Conservation (phyloP, 35 echinoderm and acorn worm genomes). For the Lytechinus pictus region DNA sequence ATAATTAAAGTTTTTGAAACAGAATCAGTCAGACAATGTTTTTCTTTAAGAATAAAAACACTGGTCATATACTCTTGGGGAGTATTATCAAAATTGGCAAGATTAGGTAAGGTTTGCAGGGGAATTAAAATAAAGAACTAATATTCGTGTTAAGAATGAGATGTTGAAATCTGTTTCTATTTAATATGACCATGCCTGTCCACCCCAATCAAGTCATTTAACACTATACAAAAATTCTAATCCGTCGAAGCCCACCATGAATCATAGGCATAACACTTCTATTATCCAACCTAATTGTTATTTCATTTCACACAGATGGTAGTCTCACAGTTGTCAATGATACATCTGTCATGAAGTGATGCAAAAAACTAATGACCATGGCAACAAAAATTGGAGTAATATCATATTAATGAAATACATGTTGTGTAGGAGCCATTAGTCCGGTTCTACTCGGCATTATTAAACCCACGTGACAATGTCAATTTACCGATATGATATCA, state of each 20-base stretch:
- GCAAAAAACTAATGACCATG: slow-evolving; percentile 12
- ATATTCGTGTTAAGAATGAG: neutral
- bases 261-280: neutral
- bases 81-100: neutral
- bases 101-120: neutral
- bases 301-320: neutral
- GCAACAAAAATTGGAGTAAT: neutral
- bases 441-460: neutral
- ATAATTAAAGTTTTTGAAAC: neutral
- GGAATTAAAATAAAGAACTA: neutral
- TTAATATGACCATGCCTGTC: neutral
- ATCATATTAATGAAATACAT: neutral
- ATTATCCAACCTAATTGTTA: neutral
- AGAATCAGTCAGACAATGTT: neutral
- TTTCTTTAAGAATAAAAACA: neutral
- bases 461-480: neutral
- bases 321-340: neutral
- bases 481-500: slow-evolving; percentile 19
- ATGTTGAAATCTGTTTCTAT: neutral
- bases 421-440: neutral
- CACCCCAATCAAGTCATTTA: neutral
- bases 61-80: neutral
- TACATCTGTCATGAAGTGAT: neutral
- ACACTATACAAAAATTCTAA: neutral
- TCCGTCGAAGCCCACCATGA: neutral